Conservation (phyloP, 1,140 invertebrate genomes). For the Contarinia nasturtii region DNA sequence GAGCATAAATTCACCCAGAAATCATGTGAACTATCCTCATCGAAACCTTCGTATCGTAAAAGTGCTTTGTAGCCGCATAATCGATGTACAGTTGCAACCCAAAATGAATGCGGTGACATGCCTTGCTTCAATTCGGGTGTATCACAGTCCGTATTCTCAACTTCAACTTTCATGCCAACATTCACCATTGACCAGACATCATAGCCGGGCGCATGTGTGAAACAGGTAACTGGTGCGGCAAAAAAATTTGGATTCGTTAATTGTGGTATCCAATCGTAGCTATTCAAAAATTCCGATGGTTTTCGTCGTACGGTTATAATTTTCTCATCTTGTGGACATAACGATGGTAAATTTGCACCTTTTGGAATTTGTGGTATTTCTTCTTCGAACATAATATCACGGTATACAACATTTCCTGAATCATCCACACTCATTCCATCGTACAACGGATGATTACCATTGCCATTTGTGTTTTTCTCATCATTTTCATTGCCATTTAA, state of each 20-base stretch:
- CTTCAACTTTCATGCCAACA: slow-evolving; percentile 89
- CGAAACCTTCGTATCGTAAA: slow-evolving; percentile 86
- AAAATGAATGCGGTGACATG: slow-evolving; percentile 63
- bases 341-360: slow-evolving; percentile 16
- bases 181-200: slow-evolving; percentile 87
- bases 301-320: slow-evolving; percentile 26
- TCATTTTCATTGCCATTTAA: slow-evolving; percentile 5
- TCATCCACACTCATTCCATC: slow-evolving; percentile 5
- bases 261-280: slow-evolving; percentile 66
- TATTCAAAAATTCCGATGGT: slow-evolving; percentile 41
- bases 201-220: slow-evolving; percentile 76
- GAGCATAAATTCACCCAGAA: slow-evolving; percentile 93
- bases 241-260: slow-evolving; percentile 54
- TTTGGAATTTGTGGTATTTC: slow-evolving; percentile 26
- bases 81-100: slow-evolving; percentile 84
- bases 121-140: slow-evolving; percentile 42
- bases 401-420: slow-evolving; percentile 16
- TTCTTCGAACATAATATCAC: slow-evolving; percentile 26
- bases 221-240: slow-evolving; percentile 75
- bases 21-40: slow-evolving; percentile 66
- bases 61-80: slow-evolving; percentile 86
- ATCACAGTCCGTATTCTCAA: slow-evolving; percentile 78
- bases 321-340: slow-evolving; percentile 25
- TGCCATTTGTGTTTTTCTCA: not conserved
- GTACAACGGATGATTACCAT: too few species aligned